These are phyloP conservation scores for Podarcis siculus DNA, from an alignment of 2,797 vertebrate species.

Conservation along the genomic window DNA sequence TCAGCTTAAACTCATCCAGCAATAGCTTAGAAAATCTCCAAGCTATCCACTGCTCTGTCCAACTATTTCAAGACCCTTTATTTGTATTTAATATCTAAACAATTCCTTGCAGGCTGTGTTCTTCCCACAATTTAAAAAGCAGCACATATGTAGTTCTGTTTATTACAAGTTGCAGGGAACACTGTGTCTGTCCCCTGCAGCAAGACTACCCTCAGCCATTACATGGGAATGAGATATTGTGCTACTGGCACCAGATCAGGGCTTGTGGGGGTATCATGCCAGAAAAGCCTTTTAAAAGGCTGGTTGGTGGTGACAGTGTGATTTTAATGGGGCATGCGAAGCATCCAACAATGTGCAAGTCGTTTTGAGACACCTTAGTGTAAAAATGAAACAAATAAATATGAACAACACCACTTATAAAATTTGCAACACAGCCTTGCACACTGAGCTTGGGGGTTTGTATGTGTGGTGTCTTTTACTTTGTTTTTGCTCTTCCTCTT, in stretches of 20 bases:
- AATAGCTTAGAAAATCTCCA: neutral
- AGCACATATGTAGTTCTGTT: neutral
- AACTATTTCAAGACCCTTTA: neutral
- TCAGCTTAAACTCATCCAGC: neutral
- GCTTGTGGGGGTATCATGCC: neutral
- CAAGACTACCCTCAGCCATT: neutral
- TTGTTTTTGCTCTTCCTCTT: neutral
- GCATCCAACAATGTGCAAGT: no score
- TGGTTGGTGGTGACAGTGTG: neutral
- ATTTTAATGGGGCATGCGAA: neutral
- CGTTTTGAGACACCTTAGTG: no score
- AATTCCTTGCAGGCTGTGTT: neutral
- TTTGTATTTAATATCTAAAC: neutral
- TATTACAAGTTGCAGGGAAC: neutral
- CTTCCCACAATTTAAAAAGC: neutral
- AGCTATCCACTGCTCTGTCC: neutral
- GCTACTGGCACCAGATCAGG: neutral
- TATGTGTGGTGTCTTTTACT: neutral
- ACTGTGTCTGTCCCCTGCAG: neutral
- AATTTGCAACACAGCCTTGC: neutral
- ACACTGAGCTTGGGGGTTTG: accelerated
- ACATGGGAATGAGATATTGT: neutral
- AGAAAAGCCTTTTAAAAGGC: neutral
- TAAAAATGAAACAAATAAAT: no score
- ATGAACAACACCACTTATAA: no score